phyloP scores from a whole-genome alignment of 2,113 vertebrate species.

The Gnathonemus echidnorhynchus region DNA sequence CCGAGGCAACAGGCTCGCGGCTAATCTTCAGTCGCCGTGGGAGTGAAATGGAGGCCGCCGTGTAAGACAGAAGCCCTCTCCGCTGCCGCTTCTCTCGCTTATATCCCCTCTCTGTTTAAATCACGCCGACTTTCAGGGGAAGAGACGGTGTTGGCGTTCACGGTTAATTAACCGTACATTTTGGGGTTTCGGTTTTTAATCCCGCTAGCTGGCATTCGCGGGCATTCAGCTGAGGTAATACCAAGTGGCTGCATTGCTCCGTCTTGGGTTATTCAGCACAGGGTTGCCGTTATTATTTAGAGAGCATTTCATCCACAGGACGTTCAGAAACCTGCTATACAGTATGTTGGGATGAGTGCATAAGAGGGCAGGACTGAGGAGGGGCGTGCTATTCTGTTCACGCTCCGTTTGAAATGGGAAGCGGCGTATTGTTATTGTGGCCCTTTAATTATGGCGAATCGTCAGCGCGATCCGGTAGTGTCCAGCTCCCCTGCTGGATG shows the following conservation, averaged over 20 bases:
- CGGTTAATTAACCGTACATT: conserved; percentile 14
- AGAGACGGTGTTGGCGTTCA: not conserved
- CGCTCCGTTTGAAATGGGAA: not conserved
- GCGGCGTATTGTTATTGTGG: not conserved
- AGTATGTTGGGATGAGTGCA: not conserved
- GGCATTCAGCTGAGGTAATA: conserved; percentile 18
- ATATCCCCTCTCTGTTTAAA: conserved; percentile 30
- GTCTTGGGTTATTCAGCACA: conserved; percentile 23
- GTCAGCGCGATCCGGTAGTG: not conserved
- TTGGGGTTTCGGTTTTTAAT: conserved; percentile 21
- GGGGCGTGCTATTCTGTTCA: not conserved
- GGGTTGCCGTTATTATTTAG: conserved; percentile 23
- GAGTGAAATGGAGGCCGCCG: not conserved
- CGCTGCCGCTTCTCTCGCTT: conserved; percentile 9
- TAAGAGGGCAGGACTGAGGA: not conserved
- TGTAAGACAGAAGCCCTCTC: not conserved
- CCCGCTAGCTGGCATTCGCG: conserved; percentile 5
- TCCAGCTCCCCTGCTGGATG: not conserved
- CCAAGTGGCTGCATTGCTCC: conserved; percentile 9
- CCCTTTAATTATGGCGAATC: too few species aligned
- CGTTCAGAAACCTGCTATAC: too few species aligned
- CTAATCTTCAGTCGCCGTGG: not conserved
- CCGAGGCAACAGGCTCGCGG: conserved; percentile 31
- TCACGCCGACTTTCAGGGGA: conserved; percentile 17
- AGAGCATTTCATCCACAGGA: conserved; percentile 18